Conservation (phyloP, 2,797 vertebrate genomes). For the Tragopan temminckii region DNA sequence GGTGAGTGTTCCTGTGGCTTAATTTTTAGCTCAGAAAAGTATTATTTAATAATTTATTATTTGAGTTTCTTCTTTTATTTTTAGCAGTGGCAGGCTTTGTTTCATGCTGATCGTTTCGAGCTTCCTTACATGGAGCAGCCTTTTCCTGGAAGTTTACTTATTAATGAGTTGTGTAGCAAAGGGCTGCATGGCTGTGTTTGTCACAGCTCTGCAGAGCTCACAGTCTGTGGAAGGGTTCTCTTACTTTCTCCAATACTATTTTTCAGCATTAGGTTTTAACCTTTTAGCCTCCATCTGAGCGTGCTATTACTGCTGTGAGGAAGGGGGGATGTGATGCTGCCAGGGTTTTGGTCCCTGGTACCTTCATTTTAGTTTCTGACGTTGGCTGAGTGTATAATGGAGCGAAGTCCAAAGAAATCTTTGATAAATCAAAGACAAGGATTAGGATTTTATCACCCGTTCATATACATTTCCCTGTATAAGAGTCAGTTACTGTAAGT, state of each 20-base stretch:
- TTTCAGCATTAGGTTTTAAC: not conserved
- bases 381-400: not conserved
- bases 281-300: not conserved
- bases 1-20: slow-evolving; percentile 81
- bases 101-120: not conserved
- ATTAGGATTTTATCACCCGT: not conserved
- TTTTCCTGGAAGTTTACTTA: not conserved
- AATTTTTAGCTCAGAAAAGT: not conserved
- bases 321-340: not conserved
- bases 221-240: not conserved
- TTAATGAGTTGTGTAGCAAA: not conserved
- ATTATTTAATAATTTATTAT: not conserved
- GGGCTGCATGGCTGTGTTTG: not conserved
- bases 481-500: too few species aligned
- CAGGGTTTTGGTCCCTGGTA: not conserved
- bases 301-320: not conserved
- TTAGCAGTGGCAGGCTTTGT: not conserved
- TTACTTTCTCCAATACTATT: not conserved
- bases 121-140: not conserved
- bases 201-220: not conserved
- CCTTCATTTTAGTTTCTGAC: not conserved
- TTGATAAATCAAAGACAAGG: accelerated
- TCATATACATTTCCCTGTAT: not conserved
- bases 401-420: not conserved
- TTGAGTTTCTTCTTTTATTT: not conserved